Base-by-base conservation (phyloP, 2,797 vertebrate species). In the Apogon hyalosoma region DNA sequence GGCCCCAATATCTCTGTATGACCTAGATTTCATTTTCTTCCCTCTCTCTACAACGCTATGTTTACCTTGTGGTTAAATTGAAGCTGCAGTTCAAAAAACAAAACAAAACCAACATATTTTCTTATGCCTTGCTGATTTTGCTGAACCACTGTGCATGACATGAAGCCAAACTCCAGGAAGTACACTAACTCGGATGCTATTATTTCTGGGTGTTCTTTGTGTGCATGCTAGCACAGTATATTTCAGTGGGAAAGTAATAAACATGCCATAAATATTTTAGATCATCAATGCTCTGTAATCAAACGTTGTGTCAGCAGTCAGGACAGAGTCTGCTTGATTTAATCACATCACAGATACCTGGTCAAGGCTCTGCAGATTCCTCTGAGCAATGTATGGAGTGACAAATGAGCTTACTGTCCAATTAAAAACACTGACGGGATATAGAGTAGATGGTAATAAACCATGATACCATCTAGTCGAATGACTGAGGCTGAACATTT, bases 261-360 rank as follows among this genome's bases (percentile, higher is more conserved):
- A 51, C 0, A 57, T 24, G 42, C 36, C 28, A 65, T 68, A 57
- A 80, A 67, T 75, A 48, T 70, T 57, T 48, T 7, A 38, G 43
- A 82, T 47, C 69, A 77, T 73, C 40, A 74, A 66, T 50, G 51
- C 63, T 45, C 21, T 7, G 39, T 76, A 67, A 85, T 83, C 69
- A 31, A 73, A 78, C 78, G 43, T 39, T 58, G 33, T 59, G 73
- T 73, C 69, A 66, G 57, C 55, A 19, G 72, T 64, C 62, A 78
- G 47, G 75, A 80, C 4, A 33, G 42, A 67, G 74, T 81, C 77
- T 80, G 75, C 61, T 65, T 52, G 74, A n/a, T 82, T 73, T 80
- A 28, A 82, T 77, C 65, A 63, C 63, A 68, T 76, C 47, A 70
- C 10, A 64, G 49, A 55, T 70, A 59, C 74, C 70, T 61, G 69